phyloP scores from a whole-genome alignment of 1,140 invertebrate species.

The Drosophila guanche region DNA sequence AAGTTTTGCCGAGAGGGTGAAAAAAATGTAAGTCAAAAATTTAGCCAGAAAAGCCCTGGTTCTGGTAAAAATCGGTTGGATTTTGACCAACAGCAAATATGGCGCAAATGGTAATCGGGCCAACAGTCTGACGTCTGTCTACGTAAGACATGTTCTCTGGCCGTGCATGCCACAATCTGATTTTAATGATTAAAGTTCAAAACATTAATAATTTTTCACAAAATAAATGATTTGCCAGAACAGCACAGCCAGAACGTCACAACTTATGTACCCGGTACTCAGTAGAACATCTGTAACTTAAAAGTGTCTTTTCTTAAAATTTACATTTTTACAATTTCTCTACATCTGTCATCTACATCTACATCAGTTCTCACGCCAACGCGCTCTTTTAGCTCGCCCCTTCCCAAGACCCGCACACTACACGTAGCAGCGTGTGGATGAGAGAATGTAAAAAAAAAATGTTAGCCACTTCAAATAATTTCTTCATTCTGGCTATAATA shows the following conservation, averaged over 20 bases:
- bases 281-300: no score
- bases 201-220: conserved; percentile 59
- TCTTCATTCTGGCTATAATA: no score
- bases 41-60: background rate
- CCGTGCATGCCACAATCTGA: conserved; percentile 39
- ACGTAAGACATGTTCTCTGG: conserved; percentile 11
- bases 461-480: no score
- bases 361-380: no score
- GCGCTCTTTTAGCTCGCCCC: no score
- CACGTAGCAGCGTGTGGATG: no score
- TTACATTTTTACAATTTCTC: no score
- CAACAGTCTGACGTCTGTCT: conserved; percentile 13
- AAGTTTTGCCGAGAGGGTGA: conserved; percentile 3
- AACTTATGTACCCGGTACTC: no score
- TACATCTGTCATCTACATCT: no score
- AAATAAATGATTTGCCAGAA: conserved; percentile 52
- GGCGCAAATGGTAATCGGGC: conserved; percentile 1
- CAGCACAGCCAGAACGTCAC: background rate
- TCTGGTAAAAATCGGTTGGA: background rate
- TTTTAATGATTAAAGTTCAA: conserved; percentile 61
- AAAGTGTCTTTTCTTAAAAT: no score
- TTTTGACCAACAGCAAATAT: background rate
- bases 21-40: background rate
- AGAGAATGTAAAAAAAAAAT: no score
- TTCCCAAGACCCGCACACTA: no score